Conservation (phyloP, 1,140 invertebrate species). For the Leptinotarsa undecemlineata region DNA sequence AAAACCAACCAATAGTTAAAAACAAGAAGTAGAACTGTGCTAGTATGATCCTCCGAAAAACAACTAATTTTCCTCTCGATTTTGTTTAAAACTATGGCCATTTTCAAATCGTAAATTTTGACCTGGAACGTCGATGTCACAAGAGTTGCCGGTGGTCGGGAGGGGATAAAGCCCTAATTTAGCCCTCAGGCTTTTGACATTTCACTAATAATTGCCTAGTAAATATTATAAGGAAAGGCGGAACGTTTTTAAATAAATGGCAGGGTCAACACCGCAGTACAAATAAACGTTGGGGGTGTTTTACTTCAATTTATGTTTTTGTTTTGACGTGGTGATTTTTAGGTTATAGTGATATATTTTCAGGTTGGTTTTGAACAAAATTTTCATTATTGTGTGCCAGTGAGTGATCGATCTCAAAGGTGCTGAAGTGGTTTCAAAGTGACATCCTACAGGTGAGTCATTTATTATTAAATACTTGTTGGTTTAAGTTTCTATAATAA, state of each 20-base stretch:
- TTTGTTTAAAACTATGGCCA: not conserved
- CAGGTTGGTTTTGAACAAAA: not conserved
- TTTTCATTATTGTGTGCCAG: constrained; percentile 1
- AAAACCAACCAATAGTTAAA: constrained; percentile 2
- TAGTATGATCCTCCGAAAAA: constrained; percentile 6
- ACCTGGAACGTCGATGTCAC: not conserved
- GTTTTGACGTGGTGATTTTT: not conserved
- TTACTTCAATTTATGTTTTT: not conserved
- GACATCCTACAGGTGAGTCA: constrained; percentile 18
- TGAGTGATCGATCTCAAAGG: constrained; percentile 9
- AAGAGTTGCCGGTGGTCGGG: not conserved
- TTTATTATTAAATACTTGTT: not conserved
- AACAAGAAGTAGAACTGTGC: constrained; percentile 16
- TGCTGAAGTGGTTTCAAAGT: constrained; percentile 7
- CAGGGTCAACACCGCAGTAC: not conserved
- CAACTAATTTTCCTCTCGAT: not conserved
- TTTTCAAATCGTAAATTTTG: constrained; percentile 6
- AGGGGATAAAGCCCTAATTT: constrained; percentile 12
- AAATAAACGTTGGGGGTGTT: not conserved
- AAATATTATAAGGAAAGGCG: not conserved
- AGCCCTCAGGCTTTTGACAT: constrained; percentile 17
- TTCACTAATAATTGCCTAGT: constrained; percentile 11
- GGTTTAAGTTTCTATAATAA: too few relatives aligned
- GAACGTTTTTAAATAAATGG: not conserved
- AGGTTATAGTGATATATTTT: not conserved